These are phyloP conservation scores for Sebastolobus altivelis DNA, from an alignment of 2,797 vertebrate genomes.

Conservation along the genomic window DNA sequence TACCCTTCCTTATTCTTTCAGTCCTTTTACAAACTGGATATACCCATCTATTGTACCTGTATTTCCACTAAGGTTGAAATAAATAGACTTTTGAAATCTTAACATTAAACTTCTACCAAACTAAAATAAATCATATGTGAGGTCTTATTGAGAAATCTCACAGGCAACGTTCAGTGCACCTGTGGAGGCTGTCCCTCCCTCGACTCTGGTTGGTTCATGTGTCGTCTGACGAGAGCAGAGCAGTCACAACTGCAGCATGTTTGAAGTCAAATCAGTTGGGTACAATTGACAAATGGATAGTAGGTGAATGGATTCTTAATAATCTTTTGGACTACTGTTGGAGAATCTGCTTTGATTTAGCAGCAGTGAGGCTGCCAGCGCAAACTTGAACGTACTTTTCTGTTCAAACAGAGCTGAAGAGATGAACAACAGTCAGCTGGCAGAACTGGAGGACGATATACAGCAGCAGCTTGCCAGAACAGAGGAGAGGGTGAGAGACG, in stretches of 20 bases:
- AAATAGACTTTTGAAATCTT: not conserved
- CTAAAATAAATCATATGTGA: not conserved
- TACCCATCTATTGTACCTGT: not conserved
- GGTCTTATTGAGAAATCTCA: not conserved
- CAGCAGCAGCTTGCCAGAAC: constrained; percentile 78
- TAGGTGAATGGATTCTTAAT: not conserved
- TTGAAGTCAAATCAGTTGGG: constrained; percentile 10
- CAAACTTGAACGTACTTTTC: constrained; percentile 3
- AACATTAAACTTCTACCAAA: not conserved
- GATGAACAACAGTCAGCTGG: constrained; percentile 78
- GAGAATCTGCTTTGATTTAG: constrained; percentile 15
- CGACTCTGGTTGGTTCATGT: constrained; percentile 38
- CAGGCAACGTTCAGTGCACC: not conserved
- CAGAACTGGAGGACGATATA: constrained; percentile 85
- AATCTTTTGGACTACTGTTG: not conserved
- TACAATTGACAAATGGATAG: not conserved
- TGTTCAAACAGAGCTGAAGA: constrained; percentile 81
- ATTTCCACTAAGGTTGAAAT: not conserved
- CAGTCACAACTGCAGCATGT: constrained; percentile 21
- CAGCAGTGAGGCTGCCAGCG: not conserved
- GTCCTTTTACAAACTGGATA: not conserved
- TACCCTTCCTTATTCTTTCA: constrained; percentile 23
- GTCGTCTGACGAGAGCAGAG: constrained; percentile 41
- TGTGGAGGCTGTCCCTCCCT: constrained; percentile 46
- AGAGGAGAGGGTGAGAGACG: constrained; percentile 78